These are phyloP conservation scores for Andrena minutula DNA, from an alignment of 2,888 invertebrate genomes.

Conservation along the genomic window DNA sequence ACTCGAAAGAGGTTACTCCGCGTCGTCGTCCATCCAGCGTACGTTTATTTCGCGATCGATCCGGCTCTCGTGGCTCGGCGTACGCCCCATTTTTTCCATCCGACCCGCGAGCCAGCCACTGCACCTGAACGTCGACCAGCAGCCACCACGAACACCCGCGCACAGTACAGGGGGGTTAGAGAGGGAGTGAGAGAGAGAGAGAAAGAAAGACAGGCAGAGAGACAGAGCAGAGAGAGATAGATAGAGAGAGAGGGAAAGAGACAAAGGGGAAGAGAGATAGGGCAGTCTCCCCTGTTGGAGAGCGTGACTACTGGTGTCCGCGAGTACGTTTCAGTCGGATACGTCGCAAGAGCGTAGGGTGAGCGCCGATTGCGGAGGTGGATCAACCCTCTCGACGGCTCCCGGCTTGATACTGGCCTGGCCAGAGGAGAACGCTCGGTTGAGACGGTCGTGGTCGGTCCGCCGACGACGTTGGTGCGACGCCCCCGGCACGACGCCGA, in stretches of 20 bases:
- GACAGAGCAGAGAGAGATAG: too few relatives aligned
- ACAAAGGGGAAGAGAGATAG: background rate
- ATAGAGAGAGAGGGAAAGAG: too few relatives aligned
- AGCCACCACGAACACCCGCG: conserved; percentile 19
- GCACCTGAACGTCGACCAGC: conserved; percentile 45
- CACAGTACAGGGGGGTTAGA: background rate
- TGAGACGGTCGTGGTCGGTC: conserved; percentile 69
- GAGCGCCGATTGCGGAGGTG: conserved; percentile 63
- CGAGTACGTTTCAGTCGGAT: conserved; percentile 18
- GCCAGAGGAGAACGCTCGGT: conserved; percentile 76
- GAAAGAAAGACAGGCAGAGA: too few relatives aligned
- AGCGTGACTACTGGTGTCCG: conserved; percentile 9
- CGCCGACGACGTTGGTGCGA: conserved; percentile 79
- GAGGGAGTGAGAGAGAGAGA: too few relatives aligned
- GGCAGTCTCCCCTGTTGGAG: background rate
- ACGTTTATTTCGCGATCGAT: conserved; percentile 82
- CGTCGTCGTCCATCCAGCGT: conserved; percentile 71
- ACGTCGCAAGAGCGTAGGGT: conserved; percentile 30
- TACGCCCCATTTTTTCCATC: conserved; percentile 80
- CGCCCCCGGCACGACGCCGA: conserved; percentile 81
- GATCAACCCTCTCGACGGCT: conserved; percentile 78
- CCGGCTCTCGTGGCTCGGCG: conserved; percentile 78
- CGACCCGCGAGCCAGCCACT: conserved; percentile 46
- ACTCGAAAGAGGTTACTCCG: conserved; percentile 50
- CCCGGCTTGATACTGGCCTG: conserved; percentile 80